phyloP scores from a whole-genome alignment of 1,140 invertebrate genomes.

The Brachionus angularis region DNA sequence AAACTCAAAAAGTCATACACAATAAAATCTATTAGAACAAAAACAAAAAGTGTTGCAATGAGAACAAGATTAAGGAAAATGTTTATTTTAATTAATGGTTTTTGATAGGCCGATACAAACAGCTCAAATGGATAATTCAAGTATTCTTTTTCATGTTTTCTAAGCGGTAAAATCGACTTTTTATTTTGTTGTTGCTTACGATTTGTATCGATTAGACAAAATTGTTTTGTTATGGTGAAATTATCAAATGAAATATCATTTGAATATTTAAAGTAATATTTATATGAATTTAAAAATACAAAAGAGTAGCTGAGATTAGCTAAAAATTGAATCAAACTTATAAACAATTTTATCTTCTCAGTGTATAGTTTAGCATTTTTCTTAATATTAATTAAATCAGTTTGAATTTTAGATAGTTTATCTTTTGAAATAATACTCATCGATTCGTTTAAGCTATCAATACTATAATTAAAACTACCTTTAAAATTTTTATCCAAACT shows the following conservation, averaged over 20 bases:
- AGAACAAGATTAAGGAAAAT: too few relatives aligned
- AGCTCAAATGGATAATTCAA: not conserved
- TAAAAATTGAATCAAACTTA: not conserved
- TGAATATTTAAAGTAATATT: constrained; percentile 9
- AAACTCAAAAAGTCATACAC: too few relatives aligned
- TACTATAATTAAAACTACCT: not conserved
- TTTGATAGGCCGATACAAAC: constrained; percentile 16
- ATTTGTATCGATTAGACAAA: not conserved
- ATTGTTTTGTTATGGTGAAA: constrained; percentile 28
- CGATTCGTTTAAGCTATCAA: not conserved
- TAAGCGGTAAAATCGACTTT: not conserved
- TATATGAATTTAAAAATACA: not conserved
- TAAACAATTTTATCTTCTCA: too few relatives aligned
- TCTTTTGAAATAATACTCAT: constrained; percentile 17
- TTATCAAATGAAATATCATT: constrained; percentile 15
- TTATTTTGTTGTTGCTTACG: not conserved
- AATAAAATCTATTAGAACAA: too few relatives aligned
- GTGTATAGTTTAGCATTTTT: not conserved
- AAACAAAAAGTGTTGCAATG: too few relatives aligned
- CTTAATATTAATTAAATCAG: not conserved
- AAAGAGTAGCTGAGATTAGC: constrained; percentile 7
- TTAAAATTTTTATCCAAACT: constrained; percentile 14
- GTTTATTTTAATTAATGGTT: constrained; percentile 12
- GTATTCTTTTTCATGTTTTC: constrained; percentile 28
- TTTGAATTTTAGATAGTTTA: not conserved